A percentile compares a stretch with the other conserved stretches of the same genome.
Conservation (phyloP, 2,888 invertebrate species). For the Homarus gammarus region DNA sequence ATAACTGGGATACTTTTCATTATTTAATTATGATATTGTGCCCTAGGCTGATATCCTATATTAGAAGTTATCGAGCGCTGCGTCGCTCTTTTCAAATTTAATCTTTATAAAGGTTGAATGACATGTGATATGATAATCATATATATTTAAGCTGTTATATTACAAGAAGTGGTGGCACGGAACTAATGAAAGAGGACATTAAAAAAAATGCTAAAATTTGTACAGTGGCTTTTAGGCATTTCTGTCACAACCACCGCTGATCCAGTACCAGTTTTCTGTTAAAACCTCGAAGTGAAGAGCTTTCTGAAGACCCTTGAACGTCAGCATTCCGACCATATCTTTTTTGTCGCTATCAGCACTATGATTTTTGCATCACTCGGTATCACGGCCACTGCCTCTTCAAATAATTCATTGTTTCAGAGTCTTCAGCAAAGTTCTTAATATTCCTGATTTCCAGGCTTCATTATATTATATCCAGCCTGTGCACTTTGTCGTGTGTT, state of each 20-base stretch:
- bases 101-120: constrained; percentile 64
- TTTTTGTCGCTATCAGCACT: constrained; percentile 26
- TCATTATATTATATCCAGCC: constrained; percentile 65
- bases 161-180: constrained; percentile 60
- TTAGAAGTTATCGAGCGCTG: constrained; percentile 47
- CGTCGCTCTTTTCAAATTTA: constrained; percentile 53
- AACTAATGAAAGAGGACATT: constrained; percentile 22
- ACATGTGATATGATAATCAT: constrained; percentile 73
- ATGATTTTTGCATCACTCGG: constrained; percentile 32
- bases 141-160: constrained; percentile 63
- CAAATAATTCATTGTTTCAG: constrained; percentile 40
- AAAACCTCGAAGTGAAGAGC: constrained; percentile 31
- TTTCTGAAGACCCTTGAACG: constrained; percentile 63
- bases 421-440: constrained; percentile 67
- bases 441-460: constrained; percentile 52
- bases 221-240: constrained; percentile 61
- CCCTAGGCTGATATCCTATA: constrained; percentile 40
- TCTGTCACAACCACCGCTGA: constrained; percentile 51
- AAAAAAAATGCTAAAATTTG: constrained; percentile 29
- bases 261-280: constrained; percentile 19
- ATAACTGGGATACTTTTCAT: constrained; percentile 38
- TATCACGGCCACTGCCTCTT: constrained; percentile 40
- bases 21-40: constrained; percentile 49
- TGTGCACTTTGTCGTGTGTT: constrained; percentile 72
- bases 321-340: constrained; percentile 66